phyloP scores from a whole-genome alignment of 1,140 invertebrate genomes.

The Eriocheir sinensis region DNA sequence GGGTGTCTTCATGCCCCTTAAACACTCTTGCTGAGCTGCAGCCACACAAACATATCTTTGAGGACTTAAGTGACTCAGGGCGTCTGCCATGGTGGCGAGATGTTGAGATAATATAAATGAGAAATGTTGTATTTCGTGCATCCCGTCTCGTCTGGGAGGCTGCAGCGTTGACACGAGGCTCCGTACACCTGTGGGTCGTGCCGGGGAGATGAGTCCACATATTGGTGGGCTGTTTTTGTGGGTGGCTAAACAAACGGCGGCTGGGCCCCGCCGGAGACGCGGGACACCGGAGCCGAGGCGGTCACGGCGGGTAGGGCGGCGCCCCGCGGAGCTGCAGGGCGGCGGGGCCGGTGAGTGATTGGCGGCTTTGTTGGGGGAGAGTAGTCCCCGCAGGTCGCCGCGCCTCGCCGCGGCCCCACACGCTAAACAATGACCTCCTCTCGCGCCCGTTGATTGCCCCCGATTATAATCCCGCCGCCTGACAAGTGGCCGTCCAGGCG shows the following conservation, averaged over 20 bases:
- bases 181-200: conserved; percentile 8
- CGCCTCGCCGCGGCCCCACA: conserved; percentile 5
- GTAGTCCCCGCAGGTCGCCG: conserved; percentile 46
- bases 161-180: not conserved
- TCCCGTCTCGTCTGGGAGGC: not conserved
- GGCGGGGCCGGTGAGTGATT: conserved; percentile 63
- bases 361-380: conserved; percentile 61
- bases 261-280: not conserved
- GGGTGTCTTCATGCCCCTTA: too few relatives aligned
- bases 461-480: conserved; percentile 63
- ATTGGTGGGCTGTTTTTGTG: conserved; percentile 53
- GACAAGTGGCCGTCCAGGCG: conserved; percentile 54
- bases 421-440: conserved; percentile 68
- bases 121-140: not conserved
- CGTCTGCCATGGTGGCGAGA: too few relatives aligned
- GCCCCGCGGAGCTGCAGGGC: conserved; percentile 48
- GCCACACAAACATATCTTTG: too few relatives aligned
- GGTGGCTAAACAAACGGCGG: conserved; percentile 56
- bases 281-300: conserved; percentile 2
- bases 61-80: too few relatives aligned
- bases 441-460: conserved; percentile 60
- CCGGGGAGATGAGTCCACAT: conserved; percentile 65
- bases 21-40: too few relatives aligned
- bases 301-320: conserved; percentile 42
- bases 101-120: not conserved